Percentiles rank a stretch among this genome's conserved stretches.
phyloP scores from a whole-genome alignment of 2,113 vertebrate species.

The Cricetomys ansorgei region DNA sequence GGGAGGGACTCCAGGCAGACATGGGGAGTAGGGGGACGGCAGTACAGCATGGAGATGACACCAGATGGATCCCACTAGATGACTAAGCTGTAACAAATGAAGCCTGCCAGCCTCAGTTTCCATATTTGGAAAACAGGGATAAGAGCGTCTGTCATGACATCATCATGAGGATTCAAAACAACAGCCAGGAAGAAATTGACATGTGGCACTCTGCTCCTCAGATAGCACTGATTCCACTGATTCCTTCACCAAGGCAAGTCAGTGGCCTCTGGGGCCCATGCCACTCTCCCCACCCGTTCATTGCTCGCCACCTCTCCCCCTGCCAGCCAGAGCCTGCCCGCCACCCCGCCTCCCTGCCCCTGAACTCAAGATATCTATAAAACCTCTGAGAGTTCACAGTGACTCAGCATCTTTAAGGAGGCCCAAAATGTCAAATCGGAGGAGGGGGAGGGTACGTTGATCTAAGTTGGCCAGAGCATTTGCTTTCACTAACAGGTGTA shows the following conservation, averaged over 20 bases:
- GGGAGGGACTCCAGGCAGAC: neutral
- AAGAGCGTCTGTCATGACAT: neutral
- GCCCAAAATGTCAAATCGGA: neutral
- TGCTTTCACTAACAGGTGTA: neutral
- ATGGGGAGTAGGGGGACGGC: neutral
- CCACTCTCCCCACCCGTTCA: neutral
- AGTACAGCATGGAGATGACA: neutral
- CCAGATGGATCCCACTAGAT: neutral
- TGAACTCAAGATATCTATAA: neutral
- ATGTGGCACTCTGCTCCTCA: neutral
- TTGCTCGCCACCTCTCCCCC: neutral
- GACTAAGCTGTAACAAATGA: neutral
- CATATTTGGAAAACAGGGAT: neutral
- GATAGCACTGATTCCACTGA: neutral
- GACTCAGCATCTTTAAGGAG: neutral
- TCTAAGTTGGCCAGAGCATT: neutral
- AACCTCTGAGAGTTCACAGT: neutral
- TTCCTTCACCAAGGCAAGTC: neutral
- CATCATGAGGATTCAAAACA: slow-evolving; percentile 26
- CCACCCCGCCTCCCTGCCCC: neutral
- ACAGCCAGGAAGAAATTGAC: neutral
- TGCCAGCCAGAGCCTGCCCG: neutral
- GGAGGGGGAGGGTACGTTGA: neutral
- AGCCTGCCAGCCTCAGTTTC: neutral
- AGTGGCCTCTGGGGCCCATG: neutral